Base-by-base conservation (phyloP, 2,888 invertebrate genomes). In the Rosalia funebris region DNA sequence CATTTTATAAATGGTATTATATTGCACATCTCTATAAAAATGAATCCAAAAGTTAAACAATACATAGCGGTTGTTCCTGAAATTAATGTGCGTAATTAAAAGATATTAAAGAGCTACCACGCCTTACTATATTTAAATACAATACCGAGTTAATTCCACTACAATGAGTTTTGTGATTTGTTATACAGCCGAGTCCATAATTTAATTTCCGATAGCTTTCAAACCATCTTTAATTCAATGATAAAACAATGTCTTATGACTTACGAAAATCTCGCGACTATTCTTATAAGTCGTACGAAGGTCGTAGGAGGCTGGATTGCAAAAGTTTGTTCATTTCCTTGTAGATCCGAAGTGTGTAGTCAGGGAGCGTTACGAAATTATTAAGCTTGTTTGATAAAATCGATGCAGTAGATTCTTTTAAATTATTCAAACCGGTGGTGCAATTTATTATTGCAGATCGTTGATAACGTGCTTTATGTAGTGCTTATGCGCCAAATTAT, bases 251-350 rank as follows among this genome's bases (percentile, higher is more conserved):
- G 53, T 53, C 31, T 25, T 25, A n/a, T n/a, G 25, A 25, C 53
- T 55, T 34, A 39, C 34, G 41, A 57, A 57, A 37, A 60, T 63
- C 57, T 60, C 63, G 60, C 60, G 59, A 60, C 57, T 57, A 55
- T 42, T 50, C 57, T 46, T 50, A 47, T 50, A 46, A 57, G 60
- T 60, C 57, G 53, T 57, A 10, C 44, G 54, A 63, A 63, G 63
- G 63, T 60, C 63, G 57, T 60, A 57, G 34, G 47, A 34, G 60
- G 63, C 57, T 60, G 42, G 57, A 60, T 37, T 57, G 54, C 57
- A 52, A 48, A 48, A 52, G 25, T 3, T 3, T 1, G 52, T 63
- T 63, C 48, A 54, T 63, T 54, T 63, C 54, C 63, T 57, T 20
- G 19, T 20, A 19, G 20, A 12, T 25, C 39, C 41, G 17, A 25